These are phyloP conservation scores for Scytalopus superciliaris DNA, from an alignment of 2,113 vertebrate species.

Conservation along the genomic window DNA sequence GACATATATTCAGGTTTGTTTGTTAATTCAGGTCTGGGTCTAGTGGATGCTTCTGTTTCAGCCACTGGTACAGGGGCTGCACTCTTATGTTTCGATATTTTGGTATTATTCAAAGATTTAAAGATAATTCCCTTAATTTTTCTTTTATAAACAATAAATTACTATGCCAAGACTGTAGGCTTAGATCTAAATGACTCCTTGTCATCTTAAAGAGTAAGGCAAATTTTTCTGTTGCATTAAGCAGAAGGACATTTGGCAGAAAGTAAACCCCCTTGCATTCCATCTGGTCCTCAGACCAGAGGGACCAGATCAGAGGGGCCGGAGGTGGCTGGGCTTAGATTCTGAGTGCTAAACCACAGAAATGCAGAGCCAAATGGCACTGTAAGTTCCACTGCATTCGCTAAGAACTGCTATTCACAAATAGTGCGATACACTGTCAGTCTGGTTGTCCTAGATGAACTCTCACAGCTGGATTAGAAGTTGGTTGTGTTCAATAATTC, in stretches of 20 bases:
- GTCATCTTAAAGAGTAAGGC: neutral
- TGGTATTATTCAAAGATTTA: neutral
- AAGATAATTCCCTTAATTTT: neutral
- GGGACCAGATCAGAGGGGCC: neutral
- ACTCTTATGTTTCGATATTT: neutral
- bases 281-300: neutral
- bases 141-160: neutral
- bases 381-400: neutral
- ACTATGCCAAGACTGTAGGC: neutral
- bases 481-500: accelerated
- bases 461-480: neutral
- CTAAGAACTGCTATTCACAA: neutral
- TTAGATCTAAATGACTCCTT: neutral
- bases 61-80: neutral
- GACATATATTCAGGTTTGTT: neutral
- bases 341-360: neutral
- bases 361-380: neutral
- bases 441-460: neutral
- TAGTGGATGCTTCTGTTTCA: neutral
- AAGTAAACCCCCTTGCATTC: neutral
- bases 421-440: no score
- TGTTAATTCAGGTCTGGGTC: neutral
- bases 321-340: neutral
- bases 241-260: neutral
- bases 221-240: neutral